A percentile compares a stretch with the other conserved stretches of the same genome.
phyloP scores from a whole-genome alignment of 2,888 invertebrate genomes.

The Alcis repandata region DNA sequence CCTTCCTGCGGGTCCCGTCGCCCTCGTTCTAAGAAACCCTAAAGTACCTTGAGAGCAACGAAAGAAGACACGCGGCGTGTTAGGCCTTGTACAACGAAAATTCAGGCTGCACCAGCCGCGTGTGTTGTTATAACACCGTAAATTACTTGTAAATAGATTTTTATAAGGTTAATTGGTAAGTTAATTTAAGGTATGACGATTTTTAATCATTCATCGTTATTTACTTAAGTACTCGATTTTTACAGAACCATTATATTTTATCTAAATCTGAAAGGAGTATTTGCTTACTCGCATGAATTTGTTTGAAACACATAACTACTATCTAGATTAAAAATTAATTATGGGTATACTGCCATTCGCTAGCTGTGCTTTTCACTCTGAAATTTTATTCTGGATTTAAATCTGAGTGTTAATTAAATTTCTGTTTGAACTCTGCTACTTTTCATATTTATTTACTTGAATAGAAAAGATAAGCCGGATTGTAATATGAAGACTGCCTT shows the following conservation, averaged over 20 bases:
- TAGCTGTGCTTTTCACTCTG: background rate
- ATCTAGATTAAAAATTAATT: background rate
- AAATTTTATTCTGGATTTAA: background rate
- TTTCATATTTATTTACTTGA: conserved; percentile 24
- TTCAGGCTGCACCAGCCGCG: too few relatives aligned
- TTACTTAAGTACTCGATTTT: background rate
- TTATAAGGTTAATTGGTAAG: conserved; percentile 8
- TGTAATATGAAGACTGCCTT: conserved; percentile 60
- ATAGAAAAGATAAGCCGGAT: conserved; percentile 31
- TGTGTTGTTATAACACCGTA: conserved; percentile 13
- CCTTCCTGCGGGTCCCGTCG: conserved; percentile 93
- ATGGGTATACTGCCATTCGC: background rate
- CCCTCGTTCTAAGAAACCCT: conserved; percentile 84
- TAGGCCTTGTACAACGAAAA: too few relatives aligned
- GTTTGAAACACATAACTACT: background rate
- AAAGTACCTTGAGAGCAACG: conserved; percentile 39
- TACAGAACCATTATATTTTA: background rate
- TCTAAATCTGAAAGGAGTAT: background rate
- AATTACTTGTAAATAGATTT: conserved; percentile 30
- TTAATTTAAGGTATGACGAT: conserved; percentile 4
- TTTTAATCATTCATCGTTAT: conserved; percentile 11
- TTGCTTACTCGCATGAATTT: background rate
- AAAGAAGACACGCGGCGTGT: background rate
- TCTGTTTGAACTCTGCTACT: conserved; percentile 8
- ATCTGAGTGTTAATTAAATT: background rate